Evolutionary conservation across 2,888 invertebrate species (phyloP).

Genomic region (Apamea sordens): DNA sequence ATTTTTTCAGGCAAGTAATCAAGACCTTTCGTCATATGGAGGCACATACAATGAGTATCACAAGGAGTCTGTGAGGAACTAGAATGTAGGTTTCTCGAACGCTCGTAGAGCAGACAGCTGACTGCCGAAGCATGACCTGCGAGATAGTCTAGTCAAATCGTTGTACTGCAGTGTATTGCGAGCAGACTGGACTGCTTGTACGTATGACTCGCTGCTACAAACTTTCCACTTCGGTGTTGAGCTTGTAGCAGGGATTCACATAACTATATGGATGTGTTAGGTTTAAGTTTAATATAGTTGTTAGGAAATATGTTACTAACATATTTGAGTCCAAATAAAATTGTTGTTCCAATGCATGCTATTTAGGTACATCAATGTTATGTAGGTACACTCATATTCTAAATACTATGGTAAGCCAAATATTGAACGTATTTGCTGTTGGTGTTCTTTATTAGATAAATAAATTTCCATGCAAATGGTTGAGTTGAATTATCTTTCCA

Average conservation of each 20-base stretch:
- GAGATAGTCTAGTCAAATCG: background rate
- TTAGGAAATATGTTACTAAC: too few species aligned
- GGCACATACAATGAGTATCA: background rate
- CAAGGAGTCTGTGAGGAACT: background rate
- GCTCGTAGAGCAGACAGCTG: background rate
- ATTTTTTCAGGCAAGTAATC: conserved; percentile 91
- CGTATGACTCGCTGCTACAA: background rate
- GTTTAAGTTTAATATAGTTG: too few species aligned
- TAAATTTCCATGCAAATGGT: background rate
- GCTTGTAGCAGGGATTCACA: background rate
- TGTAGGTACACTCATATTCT: background rate
- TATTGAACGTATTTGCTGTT: background rate
- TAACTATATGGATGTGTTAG: too few species aligned
- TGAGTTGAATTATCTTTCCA: background rate
- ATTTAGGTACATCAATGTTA: too few species aligned
- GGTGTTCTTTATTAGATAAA: too few species aligned
- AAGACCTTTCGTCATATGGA: background rate
- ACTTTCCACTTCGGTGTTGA: background rate
- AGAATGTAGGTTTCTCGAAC: background rate
- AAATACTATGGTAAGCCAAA: background rate
- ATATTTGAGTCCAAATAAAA: background rate
- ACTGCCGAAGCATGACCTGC: background rate
- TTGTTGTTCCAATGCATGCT: background rate
- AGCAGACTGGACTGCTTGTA: background rate
- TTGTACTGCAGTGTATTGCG: background rate